Base-by-base conservation (phyloP, 1,140 invertebrate genomes). In the Tetragonula clypearis region DNA sequence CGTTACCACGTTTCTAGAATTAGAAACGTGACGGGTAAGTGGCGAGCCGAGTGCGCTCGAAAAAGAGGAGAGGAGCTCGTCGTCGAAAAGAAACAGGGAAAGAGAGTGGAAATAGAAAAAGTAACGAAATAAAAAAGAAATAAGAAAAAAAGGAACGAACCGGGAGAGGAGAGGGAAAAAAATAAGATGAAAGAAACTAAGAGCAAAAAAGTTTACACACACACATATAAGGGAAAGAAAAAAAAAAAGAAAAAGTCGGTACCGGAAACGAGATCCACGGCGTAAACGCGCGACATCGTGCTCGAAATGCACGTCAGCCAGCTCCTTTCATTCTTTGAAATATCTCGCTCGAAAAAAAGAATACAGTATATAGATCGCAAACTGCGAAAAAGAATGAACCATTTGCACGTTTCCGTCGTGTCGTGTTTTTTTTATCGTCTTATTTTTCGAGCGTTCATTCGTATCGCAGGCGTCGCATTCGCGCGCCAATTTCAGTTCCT, bases 1-100 rank as follows among this genome's bases (percentile, higher is more conserved):
- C 82, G 19, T 84, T 84, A 55, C 75, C 66, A 35, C 82, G 75
- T 71, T 79, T 79, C 82, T 78, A 30, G 82, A 78, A 79, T 84
- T 84, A 84, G 82, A 84, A 79, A 78, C 75, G 56, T 55, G 82
- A 49, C 75, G 82, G 56, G 23, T 84, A 71, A 84, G 75, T 84
- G 82, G 82, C 55, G 17, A 41, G n/a, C 35, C 65, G 75, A 79
- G 75, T 49, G 82, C 21, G 55, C 66, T 72, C n/a, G 56, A 71
- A 60, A 60, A 62, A 71, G 19, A 79, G 41, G 26, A 79, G 82
- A 35, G 56, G 82, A 35, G 56, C n/a, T 71, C 55, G 65, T 62
- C 35, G 65, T 62, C 56, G 62, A 60, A 35, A 77, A 65, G 58
- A 49, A 83, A 77, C 30, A 68, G 17, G 26, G 77, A 53, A 53